These are phyloP conservation scores for Xyrichtys novacula DNA, from an alignment of 2,797 vertebrate genomes.

Conservation along the genomic window DNA sequence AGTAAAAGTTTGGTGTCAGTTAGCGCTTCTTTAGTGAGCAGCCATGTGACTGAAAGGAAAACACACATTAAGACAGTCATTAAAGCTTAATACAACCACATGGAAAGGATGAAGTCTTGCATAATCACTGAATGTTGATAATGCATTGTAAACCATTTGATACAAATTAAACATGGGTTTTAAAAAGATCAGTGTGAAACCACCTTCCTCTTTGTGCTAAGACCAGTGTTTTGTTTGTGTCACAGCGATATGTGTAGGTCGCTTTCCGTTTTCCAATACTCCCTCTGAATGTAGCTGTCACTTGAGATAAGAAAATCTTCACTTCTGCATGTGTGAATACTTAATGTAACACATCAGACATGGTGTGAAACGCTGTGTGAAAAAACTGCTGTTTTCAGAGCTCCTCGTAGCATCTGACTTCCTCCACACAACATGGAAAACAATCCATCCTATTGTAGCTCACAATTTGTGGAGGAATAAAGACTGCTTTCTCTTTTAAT, in stretches of 20 bases:
- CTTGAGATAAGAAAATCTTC: conserved; percentile 54
- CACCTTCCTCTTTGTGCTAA: conserved; percentile 8
- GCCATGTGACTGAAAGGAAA: neutral
- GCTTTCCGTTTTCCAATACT: conserved; percentile 28
- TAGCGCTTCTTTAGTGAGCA: neutral
- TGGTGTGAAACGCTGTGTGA: conserved; percentile 63
- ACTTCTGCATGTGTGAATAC: conserved; percentile 61
- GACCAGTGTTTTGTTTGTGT: conserved; percentile 15
- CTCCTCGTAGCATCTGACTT: conserved; percentile 29
- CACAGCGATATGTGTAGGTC: conserved; percentile 15
- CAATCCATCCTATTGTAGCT: conserved; percentile 4
- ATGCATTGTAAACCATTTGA: too few species aligned
- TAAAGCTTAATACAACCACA: neutral
- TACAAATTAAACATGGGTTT: conserved; percentile 1
- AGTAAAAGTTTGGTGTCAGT: too few species aligned
- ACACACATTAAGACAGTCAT: neutral
- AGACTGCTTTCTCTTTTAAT: neutral
- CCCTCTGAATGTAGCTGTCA: conserved; percentile 52
- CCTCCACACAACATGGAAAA: conserved; percentile 16
- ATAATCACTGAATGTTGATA: neutral
- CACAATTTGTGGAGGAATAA: conserved; percentile 6
- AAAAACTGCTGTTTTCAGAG: conserved; percentile 56
- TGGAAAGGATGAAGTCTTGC: neutral
- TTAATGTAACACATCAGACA: conserved; percentile 61
- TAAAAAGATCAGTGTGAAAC: too few species aligned